phyloP scores from a whole-genome alignment of 2,888 invertebrate species.

The Branchipolynoe longqiensis region DNA sequence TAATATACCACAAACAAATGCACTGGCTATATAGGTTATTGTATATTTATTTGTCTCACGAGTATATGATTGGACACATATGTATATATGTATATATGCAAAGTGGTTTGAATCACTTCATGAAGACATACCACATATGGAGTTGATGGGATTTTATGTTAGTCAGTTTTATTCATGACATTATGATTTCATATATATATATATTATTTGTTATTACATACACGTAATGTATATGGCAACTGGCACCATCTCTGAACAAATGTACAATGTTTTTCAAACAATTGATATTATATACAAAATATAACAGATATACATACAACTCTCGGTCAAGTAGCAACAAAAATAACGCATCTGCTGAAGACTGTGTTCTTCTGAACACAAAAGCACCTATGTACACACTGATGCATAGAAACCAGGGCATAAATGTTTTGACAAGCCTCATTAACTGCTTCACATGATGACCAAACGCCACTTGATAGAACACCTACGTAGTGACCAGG shows the following conservation, averaged over 20 bases:
- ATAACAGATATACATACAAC: constrained; percentile 45
- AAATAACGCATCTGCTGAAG: constrained; percentile 32
- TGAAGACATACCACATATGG: background rate
- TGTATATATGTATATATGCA: too few relatives aligned
- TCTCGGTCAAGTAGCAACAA: constrained; percentile 43
- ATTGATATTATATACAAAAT: constrained; percentile 47
- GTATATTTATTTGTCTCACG: too few relatives aligned
- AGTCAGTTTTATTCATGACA: constrained; percentile 49
- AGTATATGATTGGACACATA: too few relatives aligned
- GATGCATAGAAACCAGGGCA: constrained; percentile 47
- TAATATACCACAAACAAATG: background rate
- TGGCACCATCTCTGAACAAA: constrained; percentile 34
- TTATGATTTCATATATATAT: too few relatives aligned
- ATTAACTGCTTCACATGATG: constrained; percentile 17
- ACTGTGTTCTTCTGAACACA: constrained; percentile 3
- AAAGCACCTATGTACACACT: constrained; percentile 26
- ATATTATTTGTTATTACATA: background rate
- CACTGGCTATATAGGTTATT: background rate
- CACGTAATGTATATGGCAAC: constrained; percentile 25
- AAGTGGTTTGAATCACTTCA: background rate
- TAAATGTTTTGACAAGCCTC: constrained; percentile 46
- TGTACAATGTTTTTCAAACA: constrained; percentile 51
- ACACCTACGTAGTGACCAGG: background rate
- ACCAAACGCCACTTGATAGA: constrained; percentile 1
- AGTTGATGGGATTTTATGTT: constrained; percentile 17